Evolutionary conservation across 1,140 invertebrate genomes (phyloP).

Genomic region (Drosophila nasuta): DNA sequence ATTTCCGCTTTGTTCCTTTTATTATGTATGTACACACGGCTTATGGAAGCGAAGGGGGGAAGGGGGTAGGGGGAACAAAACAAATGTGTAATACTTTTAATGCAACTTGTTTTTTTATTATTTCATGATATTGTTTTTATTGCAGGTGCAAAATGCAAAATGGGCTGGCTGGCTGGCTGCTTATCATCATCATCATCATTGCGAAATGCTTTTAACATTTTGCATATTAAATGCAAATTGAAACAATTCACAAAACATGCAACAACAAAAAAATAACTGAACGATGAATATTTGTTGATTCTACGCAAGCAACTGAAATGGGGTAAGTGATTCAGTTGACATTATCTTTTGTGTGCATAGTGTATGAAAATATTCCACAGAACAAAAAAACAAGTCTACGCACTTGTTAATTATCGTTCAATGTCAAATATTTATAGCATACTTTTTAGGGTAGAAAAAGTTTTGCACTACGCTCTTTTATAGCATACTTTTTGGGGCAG

Average conservation of each 20-base stretch:
- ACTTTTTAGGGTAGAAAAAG: background rate
- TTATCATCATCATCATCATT: conserved; percentile 49
- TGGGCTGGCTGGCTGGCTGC: conserved; percentile 34
- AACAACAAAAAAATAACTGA: background rate
- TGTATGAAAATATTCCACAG: no score
- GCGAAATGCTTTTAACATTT: conserved; percentile 63
- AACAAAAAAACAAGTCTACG: background rate
- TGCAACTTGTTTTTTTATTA: conserved; percentile 28
- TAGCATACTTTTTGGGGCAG: background rate
- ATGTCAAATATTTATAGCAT: background rate
- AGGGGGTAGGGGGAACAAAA: background rate
- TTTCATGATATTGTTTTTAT: conserved; percentile 36
- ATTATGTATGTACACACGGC: conserved; percentile 60
- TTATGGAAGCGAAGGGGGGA: conserved; percentile 8
- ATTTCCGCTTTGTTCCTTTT: conserved; percentile 77
- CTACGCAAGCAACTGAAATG: background rate
- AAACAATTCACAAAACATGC: conserved; percentile 15
- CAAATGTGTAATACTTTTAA: conserved; percentile 77
- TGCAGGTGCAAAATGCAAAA: conserved; percentile 72
- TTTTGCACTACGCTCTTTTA: background rate
- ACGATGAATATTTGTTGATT: background rate
- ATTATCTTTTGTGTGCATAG: background rate
- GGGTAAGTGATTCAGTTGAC: conserved; percentile 3
- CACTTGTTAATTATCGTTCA: no score
- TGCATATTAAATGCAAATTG: conserved; percentile 50